Percentiles rank a stretch among this genome's conserved stretches.
These are phyloP conservation scores for Ornithorhynchus anatinus DNA, from an alignment of 2,113 vertebrate genomes.

Conservation along the genomic window DNA sequence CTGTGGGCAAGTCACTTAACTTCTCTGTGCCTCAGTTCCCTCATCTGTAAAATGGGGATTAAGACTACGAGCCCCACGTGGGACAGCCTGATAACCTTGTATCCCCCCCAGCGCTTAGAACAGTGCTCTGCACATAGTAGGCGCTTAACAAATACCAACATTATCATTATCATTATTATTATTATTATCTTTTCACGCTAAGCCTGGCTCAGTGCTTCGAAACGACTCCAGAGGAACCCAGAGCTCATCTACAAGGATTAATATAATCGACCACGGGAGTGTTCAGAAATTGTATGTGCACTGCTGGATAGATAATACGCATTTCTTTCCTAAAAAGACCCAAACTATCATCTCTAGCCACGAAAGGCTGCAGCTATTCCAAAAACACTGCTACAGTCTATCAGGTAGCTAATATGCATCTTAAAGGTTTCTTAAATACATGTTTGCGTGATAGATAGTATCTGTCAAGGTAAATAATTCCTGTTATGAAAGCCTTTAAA, in stretches of 20 bases:
- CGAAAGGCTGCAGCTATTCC: background rate
- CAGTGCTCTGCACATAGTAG: too few relatives aligned
- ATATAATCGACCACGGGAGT: background rate
- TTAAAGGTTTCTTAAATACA: conserved; percentile 35
- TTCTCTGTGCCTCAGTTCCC: too few relatives aligned
- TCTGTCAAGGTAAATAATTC: conserved; percentile 33
- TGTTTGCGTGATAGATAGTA: conserved; percentile 34
- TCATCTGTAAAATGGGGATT: too few relatives aligned
- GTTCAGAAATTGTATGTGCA: conserved; percentile 20
- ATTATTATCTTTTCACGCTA: background rate
- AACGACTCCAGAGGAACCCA: conserved; percentile 18
- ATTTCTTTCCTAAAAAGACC: conserved; percentile 19
- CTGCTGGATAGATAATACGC: background rate
- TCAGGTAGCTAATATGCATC: conserved; percentile 33
- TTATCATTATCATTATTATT: too few relatives aligned
- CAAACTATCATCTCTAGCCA: background rate
- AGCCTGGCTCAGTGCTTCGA: background rate
- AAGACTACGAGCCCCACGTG: too few relatives aligned
- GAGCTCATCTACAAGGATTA: conserved; percentile 20
- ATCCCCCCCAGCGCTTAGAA: too few relatives aligned
- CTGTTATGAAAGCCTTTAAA: conserved; percentile 36
- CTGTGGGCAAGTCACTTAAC: too few relatives aligned
- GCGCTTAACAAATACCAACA: too few relatives aligned
- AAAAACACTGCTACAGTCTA: conserved; percentile 24
- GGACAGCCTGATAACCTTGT: too few relatives aligned